Base-by-base conservation (phyloP, 1,140 invertebrate genomes). In the Drosophila tsacasi region DNA sequence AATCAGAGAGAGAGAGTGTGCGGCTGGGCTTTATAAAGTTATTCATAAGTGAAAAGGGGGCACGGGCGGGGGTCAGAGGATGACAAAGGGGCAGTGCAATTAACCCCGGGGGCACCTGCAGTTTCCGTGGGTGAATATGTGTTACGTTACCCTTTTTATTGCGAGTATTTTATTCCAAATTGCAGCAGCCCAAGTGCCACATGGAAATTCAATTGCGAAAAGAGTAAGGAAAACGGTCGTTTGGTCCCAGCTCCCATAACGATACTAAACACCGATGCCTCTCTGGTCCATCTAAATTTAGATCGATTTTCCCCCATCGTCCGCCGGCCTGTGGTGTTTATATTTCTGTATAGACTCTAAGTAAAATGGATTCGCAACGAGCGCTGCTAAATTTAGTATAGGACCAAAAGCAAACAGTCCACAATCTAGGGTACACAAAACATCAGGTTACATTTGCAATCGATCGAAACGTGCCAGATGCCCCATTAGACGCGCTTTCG, bases 31-130 rank as follows among this genome's bases (percentile, higher is more conserved):
- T 75, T 74, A 74, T 75, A 74, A 60, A 75, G 57, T 54, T 63
- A 63, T 74, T 74, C 58, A 58, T 10, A 19, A 54, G 37, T 37
- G 30, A 19, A n/a, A n/a, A n/a, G 30, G 8, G 27, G 63, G 19
- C 9, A 2, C 9, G 7, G 50, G 21, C 12, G 8, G 46, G 3
- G 13, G 30, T 3, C 21, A 9, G 7, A 44, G 49, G 52, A n/a
- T 6, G 21, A 13, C 23, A 13, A 40, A 30, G 52, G 54, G 47
- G 54, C 55, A 44, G 55, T 78, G 65, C 66, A 66, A 81, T 81
- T 77, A 81, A 82, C 73, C 79, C 79, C 35, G 39, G 47, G 64
- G 74, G 37, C 46, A 75, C 61, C 25, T 81, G 72, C 47, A 55
- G 37, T 73, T 72, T 60, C 55, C 67, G 44, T 50, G 37, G 23